Evolutionary conservation across 2,113 vertebrate species (phyloP), one percentile per base, ranked within the genome.

Genomic region (Salminus brasiliensis): DNA sequence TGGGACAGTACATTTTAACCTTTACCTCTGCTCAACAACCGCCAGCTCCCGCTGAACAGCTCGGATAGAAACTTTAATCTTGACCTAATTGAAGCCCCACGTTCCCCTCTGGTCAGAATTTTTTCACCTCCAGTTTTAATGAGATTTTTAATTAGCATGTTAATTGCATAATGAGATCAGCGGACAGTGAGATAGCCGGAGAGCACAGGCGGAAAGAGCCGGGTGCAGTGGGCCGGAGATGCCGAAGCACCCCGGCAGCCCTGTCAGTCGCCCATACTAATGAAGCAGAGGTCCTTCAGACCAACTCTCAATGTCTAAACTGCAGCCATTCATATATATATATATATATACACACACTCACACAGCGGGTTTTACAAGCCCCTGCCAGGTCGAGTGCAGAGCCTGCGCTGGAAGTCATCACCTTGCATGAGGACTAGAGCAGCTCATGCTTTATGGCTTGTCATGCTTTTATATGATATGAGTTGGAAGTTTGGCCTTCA

Each of bases 71-170:
- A 80, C 68, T 77, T 76, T 82, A 84, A 86, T 83, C 88, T 87
- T 91, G 91, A 93, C 91, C 92, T 89, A 91, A 92, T 92, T 93
- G 91, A 90, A 91, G 90, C 88, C 88, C 88, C 83, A 85, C 74
- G 71, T 84, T 86, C 82, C 88, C 91, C 90, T 83, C 84, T 83
- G 91, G 88, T 92, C 87, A 89, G 90, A n/a, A 89, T 89, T 88
- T 85, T 84, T 90, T 83, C 87, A 87, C 90, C 86, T 87, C 83
- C 81, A 85, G 89, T 92, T 93, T 93, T 93, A 94, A 93, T 94
- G 87, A 92, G 91, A 89, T 92, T 94, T 93, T 93, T 93, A 93
- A 93, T 93, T 93, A 92, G 91, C 88, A 90, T 92, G 92, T 88
- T 93, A 94, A 93, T 94, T 94, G 92, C 88, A 88, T 90, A 91